Evolutionary conservation across 1,140 invertebrate species (phyloP).

Genomic region (Amphibalanus amphitrite): DNA sequence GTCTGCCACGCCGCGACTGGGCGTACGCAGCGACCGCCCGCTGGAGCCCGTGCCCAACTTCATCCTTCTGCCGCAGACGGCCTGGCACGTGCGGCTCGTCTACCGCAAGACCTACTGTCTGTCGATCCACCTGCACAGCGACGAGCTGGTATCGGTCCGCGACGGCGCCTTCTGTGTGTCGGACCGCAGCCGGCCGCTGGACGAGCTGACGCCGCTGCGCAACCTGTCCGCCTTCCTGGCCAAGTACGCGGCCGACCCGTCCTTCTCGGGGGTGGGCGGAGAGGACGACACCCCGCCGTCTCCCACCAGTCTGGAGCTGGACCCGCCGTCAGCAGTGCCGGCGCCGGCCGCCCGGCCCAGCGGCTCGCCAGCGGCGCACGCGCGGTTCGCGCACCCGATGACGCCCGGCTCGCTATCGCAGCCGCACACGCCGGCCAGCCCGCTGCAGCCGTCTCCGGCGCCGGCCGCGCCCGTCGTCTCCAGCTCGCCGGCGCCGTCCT

Average conservation of each 20-base stretch:
- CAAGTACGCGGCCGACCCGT: not conserved
- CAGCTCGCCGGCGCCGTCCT: conserved; percentile 54
- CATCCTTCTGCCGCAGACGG: conserved; percentile 70
- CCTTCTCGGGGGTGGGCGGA: not conserved
- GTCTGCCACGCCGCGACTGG: conserved; percentile 65
- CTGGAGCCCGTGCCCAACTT: conserved; percentile 79
- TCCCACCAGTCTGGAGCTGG: not conserved
- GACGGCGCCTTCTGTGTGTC: conserved; percentile 89
- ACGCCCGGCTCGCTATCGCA: conserved; percentile 65
- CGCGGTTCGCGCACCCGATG: conserved; percentile 52
- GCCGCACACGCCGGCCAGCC: conserved; percentile 72
- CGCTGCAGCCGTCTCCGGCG: conserved; percentile 57
- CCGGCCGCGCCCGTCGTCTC: conserved; percentile 49
- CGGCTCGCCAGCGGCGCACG: not conserved
- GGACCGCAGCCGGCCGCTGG: conserved; percentile 71
- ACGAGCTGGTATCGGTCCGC: conserved; percentile 66
- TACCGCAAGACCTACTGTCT: conserved; percentile 83
- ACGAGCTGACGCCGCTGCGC: conserved; percentile 80
- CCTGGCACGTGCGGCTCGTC: conserved; percentile 62
- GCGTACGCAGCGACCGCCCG: conserved; percentile 49
- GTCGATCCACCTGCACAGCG: conserved; percentile 67
- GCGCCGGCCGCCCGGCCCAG: too few species aligned
- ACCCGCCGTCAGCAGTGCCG: not conserved
- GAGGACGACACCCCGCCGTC: conserved; percentile 20
- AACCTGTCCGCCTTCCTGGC: conserved; percentile 34